A percentile compares a stretch with the other conserved stretches of the same genome.
These are phyloP conservation scores for Tetragnatha versicolor DNA, from an alignment of 1,140 invertebrate genomes.

Conservation along the genomic window DNA sequence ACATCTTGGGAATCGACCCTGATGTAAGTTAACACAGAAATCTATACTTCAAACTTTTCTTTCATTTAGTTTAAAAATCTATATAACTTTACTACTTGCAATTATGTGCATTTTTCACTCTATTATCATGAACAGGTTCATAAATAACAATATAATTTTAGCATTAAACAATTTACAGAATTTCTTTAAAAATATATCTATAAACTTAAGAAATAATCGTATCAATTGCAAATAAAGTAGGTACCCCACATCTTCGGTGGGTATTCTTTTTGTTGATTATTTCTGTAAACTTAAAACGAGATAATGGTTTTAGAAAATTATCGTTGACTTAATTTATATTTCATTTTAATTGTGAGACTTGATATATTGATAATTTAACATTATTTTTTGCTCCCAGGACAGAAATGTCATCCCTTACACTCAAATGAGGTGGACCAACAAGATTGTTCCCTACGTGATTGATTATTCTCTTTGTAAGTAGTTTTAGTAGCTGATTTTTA, in stretches of 20 bases:
- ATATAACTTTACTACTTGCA: neutral
- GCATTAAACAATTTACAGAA: neutral
- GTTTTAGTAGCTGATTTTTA: neutral
- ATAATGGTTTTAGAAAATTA: neutral
- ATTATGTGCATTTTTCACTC: neutral
- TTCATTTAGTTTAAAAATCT: neutral
- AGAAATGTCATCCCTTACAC: conserved; percentile 39
- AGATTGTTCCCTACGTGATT: conserved; percentile 54
- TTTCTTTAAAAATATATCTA: neutral
- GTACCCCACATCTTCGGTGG: neutral
- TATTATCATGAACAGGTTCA: neutral
- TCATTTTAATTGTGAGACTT: neutral
- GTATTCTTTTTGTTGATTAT: neutral
- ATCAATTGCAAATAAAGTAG: neutral
- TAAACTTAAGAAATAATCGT: neutral
- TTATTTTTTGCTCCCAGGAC: conserved; percentile 5
- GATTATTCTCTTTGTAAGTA: conserved; percentile 38
- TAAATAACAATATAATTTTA: neutral
- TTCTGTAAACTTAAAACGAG: neutral
- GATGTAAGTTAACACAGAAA: conserved; percentile 12
- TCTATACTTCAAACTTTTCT: neutral
- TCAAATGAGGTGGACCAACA: conserved; percentile 54
- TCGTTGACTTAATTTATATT: neutral
- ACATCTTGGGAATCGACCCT: conserved; percentile 61
- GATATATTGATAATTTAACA: neutral